Percentiles rank a stretch among this genome's conserved stretches.
Evolutionary conservation across 1,140 invertebrate genomes (phyloP).

Genomic region (Antheraea pernyi): DNA sequence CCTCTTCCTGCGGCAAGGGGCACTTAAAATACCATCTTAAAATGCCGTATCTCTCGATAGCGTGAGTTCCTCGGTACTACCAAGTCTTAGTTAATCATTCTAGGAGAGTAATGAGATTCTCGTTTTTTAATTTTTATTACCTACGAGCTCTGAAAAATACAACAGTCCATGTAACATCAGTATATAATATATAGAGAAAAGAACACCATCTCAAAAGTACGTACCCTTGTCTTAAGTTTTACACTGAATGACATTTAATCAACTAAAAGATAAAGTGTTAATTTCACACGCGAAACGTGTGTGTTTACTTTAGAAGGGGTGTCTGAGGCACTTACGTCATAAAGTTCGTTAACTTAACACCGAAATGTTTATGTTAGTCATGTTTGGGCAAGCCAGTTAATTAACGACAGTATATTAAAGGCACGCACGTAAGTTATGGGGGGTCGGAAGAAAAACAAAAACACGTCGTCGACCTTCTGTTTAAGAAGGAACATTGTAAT

Average conservation of each 20-base stretch:
- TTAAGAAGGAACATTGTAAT: neutral
- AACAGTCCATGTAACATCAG: too few relatives aligned
- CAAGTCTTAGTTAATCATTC: too few relatives aligned
- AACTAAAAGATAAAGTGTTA: neutral
- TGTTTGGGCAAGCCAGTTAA: slow-evolving; percentile 53
- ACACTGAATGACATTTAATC: neutral
- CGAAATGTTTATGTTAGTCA: slow-evolving; percentile 48
- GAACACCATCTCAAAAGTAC: too few relatives aligned
- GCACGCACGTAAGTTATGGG: slow-evolving; percentile 42
- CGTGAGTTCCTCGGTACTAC: too few relatives aligned
- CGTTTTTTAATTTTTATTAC: too few relatives aligned
- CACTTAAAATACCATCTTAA: too few relatives aligned
- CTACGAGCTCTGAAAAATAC: too few relatives aligned
- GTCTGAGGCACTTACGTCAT: slow-evolving; percentile 31
- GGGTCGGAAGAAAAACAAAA: slow-evolving; percentile 35
- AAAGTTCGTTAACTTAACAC: slow-evolving; percentile 45
- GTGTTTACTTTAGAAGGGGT: slow-evolving; percentile 11
- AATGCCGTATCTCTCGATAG: too few relatives aligned
- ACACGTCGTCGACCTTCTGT: slow-evolving; percentile 8
- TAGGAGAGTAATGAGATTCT: too few relatives aligned
- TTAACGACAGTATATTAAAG: slow-evolving; percentile 50
- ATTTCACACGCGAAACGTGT: slow-evolving; percentile 15
- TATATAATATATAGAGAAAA: too few relatives aligned
- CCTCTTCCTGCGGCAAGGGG: too few relatives aligned
- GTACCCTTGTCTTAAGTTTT: too few relatives aligned